A percentile compares a stretch with the other conserved stretches of the same genome.
phyloP scores from a whole-genome alignment of 2,113 vertebrate species.

The Ceratotherium simum region DNA sequence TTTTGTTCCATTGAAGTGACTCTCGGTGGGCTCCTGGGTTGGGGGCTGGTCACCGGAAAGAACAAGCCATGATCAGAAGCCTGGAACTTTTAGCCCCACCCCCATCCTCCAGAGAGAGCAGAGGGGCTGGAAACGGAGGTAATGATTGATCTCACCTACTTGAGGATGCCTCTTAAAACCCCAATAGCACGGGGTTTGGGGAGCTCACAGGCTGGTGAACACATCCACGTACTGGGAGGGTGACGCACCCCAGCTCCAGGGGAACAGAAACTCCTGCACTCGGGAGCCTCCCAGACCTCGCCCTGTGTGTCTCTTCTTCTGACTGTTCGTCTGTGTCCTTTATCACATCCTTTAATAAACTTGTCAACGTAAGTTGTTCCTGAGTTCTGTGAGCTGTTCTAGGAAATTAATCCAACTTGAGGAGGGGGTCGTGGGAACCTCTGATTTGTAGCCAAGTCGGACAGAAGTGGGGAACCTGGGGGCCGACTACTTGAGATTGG shows the following conservation, averaged over 20 bases:
- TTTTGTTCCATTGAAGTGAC: neutral
- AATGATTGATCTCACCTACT: rapidly evolving
- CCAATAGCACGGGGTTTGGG: neutral
- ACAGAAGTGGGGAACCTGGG: neutral
- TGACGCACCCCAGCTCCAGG: neutral
- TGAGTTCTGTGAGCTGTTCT: neutral
- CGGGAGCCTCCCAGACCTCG: neutral
- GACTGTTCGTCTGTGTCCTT: rapidly evolving
- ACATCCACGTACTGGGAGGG: neutral
- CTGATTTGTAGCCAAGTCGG: neutral
- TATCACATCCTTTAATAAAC: neutral
- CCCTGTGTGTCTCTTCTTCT: neutral
- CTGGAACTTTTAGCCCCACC: rapidly evolving
- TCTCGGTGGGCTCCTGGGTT: neutral
- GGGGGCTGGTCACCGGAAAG: neutral
- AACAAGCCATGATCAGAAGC: neutral
- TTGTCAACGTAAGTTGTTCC: neutral
- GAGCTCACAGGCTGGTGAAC: neutral
- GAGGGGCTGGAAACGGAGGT: neutral
- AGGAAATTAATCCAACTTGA: rapidly evolving
- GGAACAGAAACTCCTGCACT: neutral
- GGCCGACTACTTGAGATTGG: rapidly evolving
- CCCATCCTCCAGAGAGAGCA: neutral
- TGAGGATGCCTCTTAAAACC: neutral
- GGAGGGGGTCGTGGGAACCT: neutral